A percentile compares a stretch with the other conserved stretches of the same genome.
Conservation (phyloP, 2,797 vertebrate genomes). For the Lutjanus campechanus region DNA sequence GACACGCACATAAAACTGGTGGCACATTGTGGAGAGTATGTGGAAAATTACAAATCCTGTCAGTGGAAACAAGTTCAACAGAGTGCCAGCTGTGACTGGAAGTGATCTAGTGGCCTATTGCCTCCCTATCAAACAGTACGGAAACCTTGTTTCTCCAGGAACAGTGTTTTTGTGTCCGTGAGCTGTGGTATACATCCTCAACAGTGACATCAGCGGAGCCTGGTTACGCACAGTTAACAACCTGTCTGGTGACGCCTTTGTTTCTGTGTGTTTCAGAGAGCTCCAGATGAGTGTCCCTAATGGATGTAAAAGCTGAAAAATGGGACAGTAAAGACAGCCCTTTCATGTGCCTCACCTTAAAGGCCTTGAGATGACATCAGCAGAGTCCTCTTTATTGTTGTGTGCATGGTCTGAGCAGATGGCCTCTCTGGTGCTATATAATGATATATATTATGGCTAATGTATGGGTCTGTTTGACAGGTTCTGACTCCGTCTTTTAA, state of each 20-base stretch:
- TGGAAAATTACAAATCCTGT: slow-evolving; percentile 66
- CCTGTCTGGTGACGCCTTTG: slow-evolving; percentile 41
- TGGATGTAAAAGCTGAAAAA: slow-evolving; percentile 56
- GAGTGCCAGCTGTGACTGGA: slow-evolving; percentile 54
- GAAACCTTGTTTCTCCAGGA: slow-evolving; percentile 32
- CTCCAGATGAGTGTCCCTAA: slow-evolving; percentile 49
- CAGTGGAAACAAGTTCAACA: slow-evolving; percentile 39
- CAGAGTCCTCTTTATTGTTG: slow-evolving; percentile 51
- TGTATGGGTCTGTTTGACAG: slow-evolving; percentile 36
- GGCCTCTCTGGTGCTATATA: slow-evolving; percentile 19
- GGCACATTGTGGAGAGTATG: neutral
- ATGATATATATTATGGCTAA: slow-evolving; percentile 30
- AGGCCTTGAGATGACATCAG: slow-evolving; percentile 45
- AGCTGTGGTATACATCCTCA: slow-evolving; percentile 25
- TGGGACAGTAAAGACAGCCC: slow-evolving; percentile 11
- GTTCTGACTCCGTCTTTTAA: slow-evolving; percentile 9
- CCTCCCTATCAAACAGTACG: slow-evolving; percentile 28
- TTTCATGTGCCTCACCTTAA: slow-evolving; percentile 60
- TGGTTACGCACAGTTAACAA: slow-evolving; percentile 50
- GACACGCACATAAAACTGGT: neutral
- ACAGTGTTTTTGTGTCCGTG: slow-evolving; percentile 5
- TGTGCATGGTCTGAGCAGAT: slow-evolving; percentile 53
- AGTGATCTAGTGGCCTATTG: slow-evolving; percentile 37
- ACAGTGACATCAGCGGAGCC: slow-evolving; percentile 59
- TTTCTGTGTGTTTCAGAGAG: slow-evolving; percentile 44